Evolutionary conservation across 2,888 invertebrate genomes (phyloP).

Genomic region (Megaustenia siamemsis): DNA sequence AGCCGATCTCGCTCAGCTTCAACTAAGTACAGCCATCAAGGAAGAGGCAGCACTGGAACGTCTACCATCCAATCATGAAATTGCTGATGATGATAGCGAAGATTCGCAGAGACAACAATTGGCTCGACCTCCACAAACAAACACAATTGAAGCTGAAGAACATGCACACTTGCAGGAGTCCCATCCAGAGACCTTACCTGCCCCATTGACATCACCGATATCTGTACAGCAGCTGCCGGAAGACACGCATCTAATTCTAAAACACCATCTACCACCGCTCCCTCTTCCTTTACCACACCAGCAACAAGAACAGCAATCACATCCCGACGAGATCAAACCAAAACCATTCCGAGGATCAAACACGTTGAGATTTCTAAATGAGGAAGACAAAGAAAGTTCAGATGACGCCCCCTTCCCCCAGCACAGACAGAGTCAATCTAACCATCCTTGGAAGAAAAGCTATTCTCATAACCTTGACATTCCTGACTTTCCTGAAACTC

Average conservation of each 20-base stretch:
- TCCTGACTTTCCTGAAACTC: neutral
- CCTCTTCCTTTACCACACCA: no score
- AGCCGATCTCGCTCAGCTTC: neutral
- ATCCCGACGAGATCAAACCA: neutral
- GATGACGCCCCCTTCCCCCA: neutral
- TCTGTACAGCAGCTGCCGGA: neutral
- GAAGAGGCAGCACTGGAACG: neutral
- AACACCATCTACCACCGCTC: neutral
- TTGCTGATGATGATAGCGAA: no score
- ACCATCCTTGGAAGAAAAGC: constrained; percentile 27
- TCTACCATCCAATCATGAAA: no score
- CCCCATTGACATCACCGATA: neutral
- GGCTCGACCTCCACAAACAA: neutral
- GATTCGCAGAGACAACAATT: neutral
- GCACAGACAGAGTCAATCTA: neutral
- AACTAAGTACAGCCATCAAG: neutral
- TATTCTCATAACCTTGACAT: constrained; percentile 28
- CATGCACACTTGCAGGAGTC: neutral
- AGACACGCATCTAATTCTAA: neutral
- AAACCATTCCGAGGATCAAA: constrained; percentile 4
- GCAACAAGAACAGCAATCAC: neutral
- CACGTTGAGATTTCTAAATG: neutral
- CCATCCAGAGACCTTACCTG: neutral
- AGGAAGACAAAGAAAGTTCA: neutral
- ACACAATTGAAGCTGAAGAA: neutral